Conservation (phyloP, 1,140 invertebrate species). For the Parasteatoda tepidariorum region DNA sequence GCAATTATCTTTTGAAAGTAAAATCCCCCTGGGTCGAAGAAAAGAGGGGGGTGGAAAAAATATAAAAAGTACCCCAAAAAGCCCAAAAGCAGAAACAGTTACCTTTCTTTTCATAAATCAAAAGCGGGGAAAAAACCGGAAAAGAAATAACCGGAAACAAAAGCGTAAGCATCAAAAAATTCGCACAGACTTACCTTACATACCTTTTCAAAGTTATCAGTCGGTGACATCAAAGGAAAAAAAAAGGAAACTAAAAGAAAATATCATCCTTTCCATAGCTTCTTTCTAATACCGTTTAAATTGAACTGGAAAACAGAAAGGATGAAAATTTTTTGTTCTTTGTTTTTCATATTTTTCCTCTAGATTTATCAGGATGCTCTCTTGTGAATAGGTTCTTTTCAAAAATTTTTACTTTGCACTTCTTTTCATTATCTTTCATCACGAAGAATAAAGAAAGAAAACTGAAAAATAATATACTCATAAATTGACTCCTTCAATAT, state of each 20-base stretch:
- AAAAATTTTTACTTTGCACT: slow-evolving; percentile 16
- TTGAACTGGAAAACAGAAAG: slow-evolving; percentile 25
- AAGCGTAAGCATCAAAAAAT: background rate
- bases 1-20: slow-evolving; percentile 19
- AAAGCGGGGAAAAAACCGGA: slow-evolving; percentile 3
- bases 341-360: background rate
- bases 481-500: slow-evolving; percentile 20
- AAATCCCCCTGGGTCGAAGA: background rate
- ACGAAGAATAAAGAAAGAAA: background rate
- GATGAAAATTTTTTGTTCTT: background rate
- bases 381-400: background rate
- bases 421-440: slow-evolving; percentile 12
- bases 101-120: slow-evolving; percentile 20
- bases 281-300: slow-evolving; percentile 22
- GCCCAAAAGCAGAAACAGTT: background rate
- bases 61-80: background rate
- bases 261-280: background rate
- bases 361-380: background rate
- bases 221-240: background rate
- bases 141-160: slow-evolving; percentile 1
- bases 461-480: slow-evolving; percentile 21
- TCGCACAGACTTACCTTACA: background rate
- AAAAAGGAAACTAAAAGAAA: background rate
- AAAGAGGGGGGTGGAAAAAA: background rate
- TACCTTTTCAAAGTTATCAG: slow-evolving; percentile 1